Conservation (phyloP, 2,113 vertebrate genomes). For the Ibidorhyncha struthersii region DNA sequence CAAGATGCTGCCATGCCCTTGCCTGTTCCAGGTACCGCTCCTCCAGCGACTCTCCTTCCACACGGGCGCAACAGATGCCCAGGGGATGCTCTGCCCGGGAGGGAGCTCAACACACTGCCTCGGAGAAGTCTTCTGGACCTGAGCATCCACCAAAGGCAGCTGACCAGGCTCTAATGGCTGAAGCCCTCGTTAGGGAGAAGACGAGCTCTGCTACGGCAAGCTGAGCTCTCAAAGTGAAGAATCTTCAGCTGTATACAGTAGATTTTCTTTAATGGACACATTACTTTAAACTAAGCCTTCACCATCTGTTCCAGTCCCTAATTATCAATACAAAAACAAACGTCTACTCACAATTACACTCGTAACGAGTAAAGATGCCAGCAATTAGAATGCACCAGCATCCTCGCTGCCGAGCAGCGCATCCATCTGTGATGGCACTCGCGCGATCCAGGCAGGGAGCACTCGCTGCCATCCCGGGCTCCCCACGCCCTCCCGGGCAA, state of each 20-base stretch:
- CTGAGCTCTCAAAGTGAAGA: slow-evolving; percentile 56
- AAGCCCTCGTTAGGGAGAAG: neutral
- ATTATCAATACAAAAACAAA: slow-evolving; percentile 81
- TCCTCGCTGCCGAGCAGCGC: neutral
- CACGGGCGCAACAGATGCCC: neutral
- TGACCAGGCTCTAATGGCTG: neutral
- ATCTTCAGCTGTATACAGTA: slow-evolving; percentile 73
- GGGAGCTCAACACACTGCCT: rapidly evolving
- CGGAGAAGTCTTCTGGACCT: rapidly evolving
- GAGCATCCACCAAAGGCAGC: neutral
- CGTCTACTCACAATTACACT: slow-evolving; percentile 78
- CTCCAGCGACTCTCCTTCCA: neutral
- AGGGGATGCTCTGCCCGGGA: neutral
- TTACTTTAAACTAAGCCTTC: slow-evolving; percentile 78
- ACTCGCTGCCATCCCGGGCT: neutral
- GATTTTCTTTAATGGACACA: slow-evolving; percentile 78
- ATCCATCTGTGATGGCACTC: slow-evolving; percentile 65
- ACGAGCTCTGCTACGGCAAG: neutral
- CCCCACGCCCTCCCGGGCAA: neutral
- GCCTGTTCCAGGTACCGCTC: neutral
- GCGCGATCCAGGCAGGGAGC: neutral
- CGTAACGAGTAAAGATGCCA: slow-evolving; percentile 76
- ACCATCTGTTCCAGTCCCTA: slow-evolving; percentile 78
- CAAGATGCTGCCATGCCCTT: neutral
- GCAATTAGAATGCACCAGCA: slow-evolving; percentile 74